Evolutionary conservation across 1,140 invertebrate species (phyloP), one percentile per base, ranked within the genome.

Genomic region (Agrypnia vestita): DNA sequence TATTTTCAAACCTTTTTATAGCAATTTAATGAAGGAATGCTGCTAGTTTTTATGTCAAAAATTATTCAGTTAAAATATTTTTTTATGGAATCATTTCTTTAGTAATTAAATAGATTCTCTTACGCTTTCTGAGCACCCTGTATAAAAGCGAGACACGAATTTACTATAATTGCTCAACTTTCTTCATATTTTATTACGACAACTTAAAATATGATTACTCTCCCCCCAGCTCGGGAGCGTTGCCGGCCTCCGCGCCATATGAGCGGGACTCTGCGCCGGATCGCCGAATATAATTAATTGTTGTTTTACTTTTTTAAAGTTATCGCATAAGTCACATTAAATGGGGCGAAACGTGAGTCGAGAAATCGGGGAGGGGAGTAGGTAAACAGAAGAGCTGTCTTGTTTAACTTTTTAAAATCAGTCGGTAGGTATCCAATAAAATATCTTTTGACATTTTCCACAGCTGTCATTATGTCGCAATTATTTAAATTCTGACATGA

Each of bases 291-390:
- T 80, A 67, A 72, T 80, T 80, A 76, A 76, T 77, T 46, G 47
- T 47, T 81, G 47, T 78, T 78, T 78, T 78, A 74, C 76, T 74
- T 81, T 77, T 80, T 81, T 78, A 43, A 75, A 78, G 74, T 80
- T 80, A 76, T 80, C 74, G 43, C 74, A 72, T 77, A 71, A 80
- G 51, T 80, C 73, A 80, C 79, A 49, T 76, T 80, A 76, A 80
- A 76, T 76, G 74, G 62, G 51, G 79, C 21, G 64, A 76, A 76
- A 69, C 62, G 74, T 51, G 44, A 71, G 51, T 53, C 15, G 3
- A 8, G 35, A 15, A 25, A 64, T 10, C n/a, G 10, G 6, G 19
- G 19, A 12, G 61, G 13, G 19, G 6, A 19, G 12, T 1, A 64
- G 61, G 11, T 64, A 8, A 35, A 64, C 19, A 64, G 61, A 64